Conservation (phyloP, 1,140 invertebrate genomes). For the Belonocnema kinseyi region DNA sequence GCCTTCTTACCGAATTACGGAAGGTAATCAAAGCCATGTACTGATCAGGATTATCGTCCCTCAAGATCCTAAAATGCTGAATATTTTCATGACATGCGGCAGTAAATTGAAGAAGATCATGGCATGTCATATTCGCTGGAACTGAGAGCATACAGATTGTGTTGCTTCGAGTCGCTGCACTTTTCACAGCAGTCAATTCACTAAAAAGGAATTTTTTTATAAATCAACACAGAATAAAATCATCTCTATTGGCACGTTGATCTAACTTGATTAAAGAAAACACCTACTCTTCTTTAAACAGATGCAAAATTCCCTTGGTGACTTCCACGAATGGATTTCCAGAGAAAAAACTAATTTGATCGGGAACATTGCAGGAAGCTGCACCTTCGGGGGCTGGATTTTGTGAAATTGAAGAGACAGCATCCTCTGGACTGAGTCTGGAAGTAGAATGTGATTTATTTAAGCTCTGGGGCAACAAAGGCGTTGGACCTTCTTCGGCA, state of each 20-base stretch:
- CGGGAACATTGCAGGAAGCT: slow-evolving; percentile 66
- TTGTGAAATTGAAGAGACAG: slow-evolving; percentile 66
- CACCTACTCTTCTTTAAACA: slow-evolving; percentile 95
- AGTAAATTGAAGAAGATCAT: slow-evolving; percentile 96
- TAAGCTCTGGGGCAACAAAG: slow-evolving; percentile 59
- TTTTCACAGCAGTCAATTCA: slow-evolving; percentile 80
- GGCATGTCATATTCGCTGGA: slow-evolving; percentile 93
- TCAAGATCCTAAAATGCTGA: slow-evolving; percentile 93
- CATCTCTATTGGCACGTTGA: too few species aligned
- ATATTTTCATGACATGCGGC: slow-evolving; percentile 94
- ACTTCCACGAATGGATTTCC: slow-evolving; percentile 98
- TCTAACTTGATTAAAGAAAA: background rate
- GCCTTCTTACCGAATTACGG: slow-evolving; percentile 77
- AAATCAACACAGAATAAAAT: too few species aligned
- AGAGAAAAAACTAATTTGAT: slow-evolving; percentile 91
- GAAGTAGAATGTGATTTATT: slow-evolving; percentile 63
- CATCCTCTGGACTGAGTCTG: slow-evolving; percentile 71
- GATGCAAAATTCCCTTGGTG: slow-evolving; percentile 96
- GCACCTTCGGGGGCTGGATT: slow-evolving; percentile 41
- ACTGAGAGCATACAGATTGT: slow-evolving; percentile 95
- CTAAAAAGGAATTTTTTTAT: slow-evolving; percentile 61
- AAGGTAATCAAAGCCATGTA: slow-evolving; percentile 98
- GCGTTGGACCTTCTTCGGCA: slow-evolving; percentile 69
- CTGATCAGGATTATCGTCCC: slow-evolving; percentile 92
- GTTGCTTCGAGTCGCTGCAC: slow-evolving; percentile 83